These are phyloP conservation scores for Mellivora capensis DNA, from an alignment of 2,113 vertebrate species.

Conservation along the genomic window DNA sequence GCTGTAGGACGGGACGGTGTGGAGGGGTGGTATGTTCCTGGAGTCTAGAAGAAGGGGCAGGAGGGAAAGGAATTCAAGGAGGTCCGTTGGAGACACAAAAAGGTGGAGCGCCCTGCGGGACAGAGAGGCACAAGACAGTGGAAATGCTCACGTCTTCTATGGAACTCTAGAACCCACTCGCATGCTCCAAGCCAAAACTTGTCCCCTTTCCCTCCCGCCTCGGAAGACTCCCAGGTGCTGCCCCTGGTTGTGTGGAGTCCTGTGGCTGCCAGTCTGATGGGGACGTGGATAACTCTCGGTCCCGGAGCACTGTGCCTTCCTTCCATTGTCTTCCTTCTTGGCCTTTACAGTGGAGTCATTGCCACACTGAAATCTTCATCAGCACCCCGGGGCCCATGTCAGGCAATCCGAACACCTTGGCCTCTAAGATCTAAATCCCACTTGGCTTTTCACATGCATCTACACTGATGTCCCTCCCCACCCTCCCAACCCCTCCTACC, in stretches of 20 bases:
- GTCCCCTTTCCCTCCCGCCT: background rate
- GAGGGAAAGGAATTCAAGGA: background rate
- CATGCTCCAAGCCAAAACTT: background rate
- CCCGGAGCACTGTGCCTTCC: background rate
- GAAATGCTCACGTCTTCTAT: background rate
- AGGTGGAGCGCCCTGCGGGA: too few species aligned
- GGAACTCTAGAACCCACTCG: background rate
- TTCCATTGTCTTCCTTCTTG: background rate
- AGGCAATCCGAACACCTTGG: background rate
- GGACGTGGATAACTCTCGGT: background rate
- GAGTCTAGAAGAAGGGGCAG: background rate
- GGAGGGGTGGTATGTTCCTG: background rate
- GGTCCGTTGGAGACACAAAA: background rate
- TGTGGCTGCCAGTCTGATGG: background rate
- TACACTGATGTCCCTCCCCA: background rate
- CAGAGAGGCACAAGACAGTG: fast-evolving
- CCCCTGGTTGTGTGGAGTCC: background rate
- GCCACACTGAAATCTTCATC: background rate
- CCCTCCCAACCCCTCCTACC: background rate
- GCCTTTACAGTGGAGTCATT: background rate
- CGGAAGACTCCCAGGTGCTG: background rate
- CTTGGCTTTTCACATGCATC: background rate
- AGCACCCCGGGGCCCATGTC: background rate
- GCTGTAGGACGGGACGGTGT: background rate
- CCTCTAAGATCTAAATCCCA: background rate